A percentile compares a stretch with the other conserved stretches of the same genome.
Conservation (phyloP, 2,888 invertebrate species). For the Heliconius ismenius region DNA sequence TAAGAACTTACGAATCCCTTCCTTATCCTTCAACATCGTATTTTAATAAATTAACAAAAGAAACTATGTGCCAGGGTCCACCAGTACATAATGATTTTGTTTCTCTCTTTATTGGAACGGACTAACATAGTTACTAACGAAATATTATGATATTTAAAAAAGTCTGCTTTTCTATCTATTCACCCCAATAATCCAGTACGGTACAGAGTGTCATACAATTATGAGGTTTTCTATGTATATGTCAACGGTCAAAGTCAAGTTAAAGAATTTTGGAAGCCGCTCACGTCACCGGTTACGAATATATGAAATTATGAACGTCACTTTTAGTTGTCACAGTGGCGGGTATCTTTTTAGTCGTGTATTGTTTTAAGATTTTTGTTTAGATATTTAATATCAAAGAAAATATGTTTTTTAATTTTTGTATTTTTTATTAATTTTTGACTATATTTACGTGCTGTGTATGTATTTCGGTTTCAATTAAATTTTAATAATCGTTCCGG, state of each 20-base stretch:
- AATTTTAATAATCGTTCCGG: slow-evolving; percentile 39
- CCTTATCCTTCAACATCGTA: too few species aligned
- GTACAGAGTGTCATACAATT: neutral
- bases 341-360: slow-evolving; percentile 35
- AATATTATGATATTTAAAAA: too few species aligned
- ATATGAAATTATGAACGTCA: neutral
- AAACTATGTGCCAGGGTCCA: too few species aligned
- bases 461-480: neutral
- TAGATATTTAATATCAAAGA: slow-evolving; percentile 8
- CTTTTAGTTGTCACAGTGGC: slow-evolving; percentile 38
- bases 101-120: too few species aligned
- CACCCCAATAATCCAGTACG: too few species aligned
- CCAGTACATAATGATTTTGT: too few species aligned
- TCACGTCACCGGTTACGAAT: slow-evolving; percentile 19
- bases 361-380: slow-evolving; percentile 26
- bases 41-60: too few species aligned
- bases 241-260: slow-evolving; percentile 17
- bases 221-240: neutral
- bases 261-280: slow-evolving; percentile 5
- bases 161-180: too few species aligned
- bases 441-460: slow-evolving; percentile 2
- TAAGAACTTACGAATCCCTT: too few species aligned
- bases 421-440: neutral
- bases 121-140: too few species aligned
- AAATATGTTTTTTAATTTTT: slow-evolving; percentile 27